Evolutionary conservation across 1,140 invertebrate species (phyloP), one percentile per base, ranked within the genome.

Genomic region (Pteromalus puparum): DNA sequence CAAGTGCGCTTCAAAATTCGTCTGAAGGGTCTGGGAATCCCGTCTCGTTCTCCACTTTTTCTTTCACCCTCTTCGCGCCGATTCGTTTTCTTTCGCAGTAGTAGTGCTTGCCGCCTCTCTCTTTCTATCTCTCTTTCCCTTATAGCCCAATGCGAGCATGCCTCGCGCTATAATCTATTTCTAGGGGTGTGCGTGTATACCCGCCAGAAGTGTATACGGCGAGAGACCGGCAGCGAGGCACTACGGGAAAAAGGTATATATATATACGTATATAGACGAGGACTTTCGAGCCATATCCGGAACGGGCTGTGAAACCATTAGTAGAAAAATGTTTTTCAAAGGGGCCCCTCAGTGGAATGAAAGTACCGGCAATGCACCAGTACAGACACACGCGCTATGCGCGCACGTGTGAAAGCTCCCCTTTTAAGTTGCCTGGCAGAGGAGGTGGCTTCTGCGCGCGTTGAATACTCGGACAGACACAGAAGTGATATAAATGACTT

Each of bases 311-410:
- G 85, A 87, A 88, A 86, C 89, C 89, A 90, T 90, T 90, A 90
- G 89, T 89, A 89, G 89, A 90, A 90, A 90, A 90, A 90, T 90
- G 83, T 90, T 90, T 89, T 90, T 81, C 81, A 86, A 89, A 84
- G 87, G 89, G 86, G n/a, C 65, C 21, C 72, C 75, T 21, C 26
- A 38, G 9, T 65, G 30, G 76, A 21, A 53, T 79, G 48, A 24
- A 78, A 61, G 26, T 78, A 65, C 28, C 76, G 13, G 26, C 28
- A 46, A 76, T 38, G 48, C 38, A n/a, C n/a, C 12, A 26, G 15
- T 9, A 65, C 26, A 78, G 26, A 65, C 53, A 21, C 28, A 78
- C 48, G 15, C 48, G 24, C n/a, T 24, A 61, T 1, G 42, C n/a
- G 2, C 73, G 34, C 73, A 75, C 73, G n/a, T 76, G 72, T 78